Evolutionary conservation across 1,140 invertebrate genomes (phyloP).

Genomic region (Drosophila guanche): DNA sequence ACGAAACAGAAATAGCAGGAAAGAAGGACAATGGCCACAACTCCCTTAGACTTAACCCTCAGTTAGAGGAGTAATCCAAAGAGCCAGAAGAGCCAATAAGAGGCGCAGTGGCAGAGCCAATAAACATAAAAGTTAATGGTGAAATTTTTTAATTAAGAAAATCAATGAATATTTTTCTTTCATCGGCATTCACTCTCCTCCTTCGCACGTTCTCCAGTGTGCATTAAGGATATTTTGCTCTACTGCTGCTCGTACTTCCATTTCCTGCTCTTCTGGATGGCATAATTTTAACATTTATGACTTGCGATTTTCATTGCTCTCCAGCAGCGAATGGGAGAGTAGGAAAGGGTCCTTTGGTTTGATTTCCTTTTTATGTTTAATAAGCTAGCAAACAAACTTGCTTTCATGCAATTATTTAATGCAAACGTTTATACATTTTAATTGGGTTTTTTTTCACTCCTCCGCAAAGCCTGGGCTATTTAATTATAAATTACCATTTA

Average conservation of each 20-base stretch:
- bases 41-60: conserved; percentile 55
- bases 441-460: conserved; percentile 57
- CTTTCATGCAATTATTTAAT: conserved; percentile 68
- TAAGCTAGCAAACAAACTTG: conserved; percentile 54
- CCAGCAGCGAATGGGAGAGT: conserved; percentile 9
- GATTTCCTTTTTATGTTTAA: conserved; percentile 41
- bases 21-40: conserved; percentile 25
- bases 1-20: conserved; percentile 7
- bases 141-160: conserved; percentile 80
- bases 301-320: conserved; percentile 50
- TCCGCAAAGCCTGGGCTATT: conserved; percentile 36
- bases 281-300: conserved; percentile 51
- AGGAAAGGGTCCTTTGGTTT: background rate
- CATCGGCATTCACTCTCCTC: conserved; percentile 12
- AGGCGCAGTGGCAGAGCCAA: conserved; percentile 38
- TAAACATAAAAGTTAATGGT: conserved; percentile 79
- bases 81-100: conserved; percentile 40
- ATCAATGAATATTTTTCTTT: conserved; percentile 73
- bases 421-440: conserved; percentile 74
- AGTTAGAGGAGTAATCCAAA: conserved; percentile 23
- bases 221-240: conserved; percentile 47
- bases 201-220: background rate
- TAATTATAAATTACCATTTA: conserved; percentile 79
- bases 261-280: conserved; percentile 28
- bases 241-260: conserved; percentile 1